Base-by-base conservation (phyloP, 2,113 vertebrate species). In the Himantopus leucocephalus region DNA sequence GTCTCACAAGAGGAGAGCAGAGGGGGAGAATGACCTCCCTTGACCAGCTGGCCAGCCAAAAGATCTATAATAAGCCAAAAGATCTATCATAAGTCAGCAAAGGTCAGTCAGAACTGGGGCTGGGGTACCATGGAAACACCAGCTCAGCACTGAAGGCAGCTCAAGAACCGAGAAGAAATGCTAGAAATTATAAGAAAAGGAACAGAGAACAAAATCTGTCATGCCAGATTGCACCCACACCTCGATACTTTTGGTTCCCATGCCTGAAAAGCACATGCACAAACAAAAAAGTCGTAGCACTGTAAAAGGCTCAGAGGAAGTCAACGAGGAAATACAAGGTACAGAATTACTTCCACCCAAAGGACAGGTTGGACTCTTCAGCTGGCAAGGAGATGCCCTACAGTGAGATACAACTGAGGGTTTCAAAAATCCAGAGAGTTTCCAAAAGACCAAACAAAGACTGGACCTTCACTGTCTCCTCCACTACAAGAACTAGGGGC, bases 381-480 rank as follows among this genome's bases (percentile, higher is more conserved):
- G 10, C 32, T 90, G 73, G 5, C 21, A 89, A 91, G 30, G 8
- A 82, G 32, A 62, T 15, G 34, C 37, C 17, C 41, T 67, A 18
- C 37, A 50, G 27, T 8, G 21, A 62, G 43, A 50, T n/a, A 67
- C 2, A 84, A 29, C 12, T n/a, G 17, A 63, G 8, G 3, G 21
- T 60, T 79, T 32, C 16, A 77, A 89, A 79, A 50, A 50, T 32
- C 17, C 26, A 26, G 29, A 45, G 9, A 22, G 12, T 29, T 88
- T 71, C n/a, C 0, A 0, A 32, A 80, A 73, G 12, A 9, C 5
- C 1, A 1, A 14, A 62, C 8, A 73, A 89, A 29, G 9, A 15
- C 4, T 60, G 22, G 27, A 53, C 19, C 4, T 26, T 74, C 27
- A 13, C 30, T 48, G 9, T 48, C 21, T 91, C 11, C 19, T 92